phyloP scores from a whole-genome alignment of 2,888 invertebrate genomes.

The Drosophila pullipes region DNA sequence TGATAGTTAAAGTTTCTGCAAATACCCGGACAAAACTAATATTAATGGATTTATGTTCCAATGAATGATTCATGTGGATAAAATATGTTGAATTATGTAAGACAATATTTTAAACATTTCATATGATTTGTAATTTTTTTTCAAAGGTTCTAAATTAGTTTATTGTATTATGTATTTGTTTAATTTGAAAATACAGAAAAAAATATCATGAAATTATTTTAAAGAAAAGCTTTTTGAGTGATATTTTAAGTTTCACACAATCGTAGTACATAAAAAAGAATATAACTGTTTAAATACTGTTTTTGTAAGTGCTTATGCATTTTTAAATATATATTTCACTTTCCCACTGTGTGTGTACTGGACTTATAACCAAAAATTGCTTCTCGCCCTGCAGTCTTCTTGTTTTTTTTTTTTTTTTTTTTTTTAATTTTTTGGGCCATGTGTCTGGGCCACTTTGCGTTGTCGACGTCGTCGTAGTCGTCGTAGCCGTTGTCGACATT shows the following conservation, averaged over 20 bases:
- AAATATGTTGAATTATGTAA: not conserved
- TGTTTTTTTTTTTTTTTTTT: slow-evolving; percentile 17
- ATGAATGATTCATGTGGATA: not conserved
- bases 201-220: too few species aligned
- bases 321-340: slow-evolving; percentile 1
- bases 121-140: not conserved
- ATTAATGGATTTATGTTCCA: not conserved
- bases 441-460: slow-evolving; percentile 80
- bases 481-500: slow-evolving; percentile 1
- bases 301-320: not conserved
- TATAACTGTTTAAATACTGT: not conserved
- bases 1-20: not conserved
- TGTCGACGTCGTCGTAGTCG: slow-evolving; percentile 57
- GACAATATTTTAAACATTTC: not conserved
- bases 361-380: slow-evolving; percentile 63
- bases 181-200: not conserved
- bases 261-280: not conserved
- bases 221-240: not conserved
- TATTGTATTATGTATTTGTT: not conserved
- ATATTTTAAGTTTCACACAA: not conserved
- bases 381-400: slow-evolving; percentile 71
- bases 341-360: slow-evolving; percentile 56
- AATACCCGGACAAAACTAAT: not conserved
- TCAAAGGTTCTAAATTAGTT: not conserved
- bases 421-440: slow-evolving; percentile 50